phyloP scores from a whole-genome alignment of 2,113 vertebrate species.

The Brienomyrus longianalis region DNA sequence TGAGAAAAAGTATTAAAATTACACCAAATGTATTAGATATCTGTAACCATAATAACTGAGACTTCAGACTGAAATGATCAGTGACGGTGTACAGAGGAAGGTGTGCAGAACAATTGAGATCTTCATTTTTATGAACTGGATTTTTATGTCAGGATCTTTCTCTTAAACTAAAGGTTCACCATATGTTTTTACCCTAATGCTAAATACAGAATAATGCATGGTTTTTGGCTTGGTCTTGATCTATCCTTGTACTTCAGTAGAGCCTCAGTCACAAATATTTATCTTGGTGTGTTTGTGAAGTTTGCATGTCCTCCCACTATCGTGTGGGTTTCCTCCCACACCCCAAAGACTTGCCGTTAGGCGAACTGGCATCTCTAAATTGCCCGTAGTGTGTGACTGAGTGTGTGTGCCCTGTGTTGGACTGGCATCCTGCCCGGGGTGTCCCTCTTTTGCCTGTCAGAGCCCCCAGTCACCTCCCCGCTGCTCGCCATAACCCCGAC shows the following conservation, averaged over 20 bases:
- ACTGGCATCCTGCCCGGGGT: neutral
- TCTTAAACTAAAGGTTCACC: neutral
- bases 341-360: neutral
- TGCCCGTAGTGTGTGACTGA: neutral
- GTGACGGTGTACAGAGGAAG: neutral
- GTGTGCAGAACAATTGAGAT: neutral
- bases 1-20: neutral
- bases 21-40: neutral
- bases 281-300: neutral
- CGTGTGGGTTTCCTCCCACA: neutral
- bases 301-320: neutral
- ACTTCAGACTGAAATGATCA: neutral
- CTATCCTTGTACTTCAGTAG: neutral
- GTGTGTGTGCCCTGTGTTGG: neutral
- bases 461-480: neutral
- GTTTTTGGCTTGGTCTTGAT: neutral
- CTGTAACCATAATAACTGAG: neutral
- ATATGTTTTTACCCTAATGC: neutral
- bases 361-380: neutral
- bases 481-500: neutral
- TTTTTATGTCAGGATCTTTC: neutral
- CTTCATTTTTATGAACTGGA: neutral
- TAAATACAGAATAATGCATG: neutral
- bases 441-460: neutral
- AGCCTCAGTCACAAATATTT: neutral